phyloP scores from a whole-genome alignment of 2,113 vertebrate genomes.

The Neoarius graeffei region DNA sequence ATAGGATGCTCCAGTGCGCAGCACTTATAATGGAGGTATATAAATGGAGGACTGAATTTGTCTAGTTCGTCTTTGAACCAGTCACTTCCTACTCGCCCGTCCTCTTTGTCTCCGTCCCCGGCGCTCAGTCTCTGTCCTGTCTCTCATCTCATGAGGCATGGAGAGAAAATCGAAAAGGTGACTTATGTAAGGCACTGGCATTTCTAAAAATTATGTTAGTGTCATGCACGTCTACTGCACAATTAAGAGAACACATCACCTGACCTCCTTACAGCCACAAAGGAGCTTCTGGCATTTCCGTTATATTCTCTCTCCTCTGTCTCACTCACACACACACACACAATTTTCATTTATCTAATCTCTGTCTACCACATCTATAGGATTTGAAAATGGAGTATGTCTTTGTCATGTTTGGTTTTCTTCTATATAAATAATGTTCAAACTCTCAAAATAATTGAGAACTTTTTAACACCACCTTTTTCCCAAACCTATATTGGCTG shows the following conservation, averaged over 20 bases:
- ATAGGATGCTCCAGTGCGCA: slow-evolving; percentile 42
- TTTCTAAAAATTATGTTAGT: slow-evolving; percentile 60
- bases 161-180: slow-evolving; percentile 49
- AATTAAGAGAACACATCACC: slow-evolving; percentile 56
- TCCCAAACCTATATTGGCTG: not conserved
- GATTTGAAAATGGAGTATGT: not conserved
- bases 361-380: not conserved
- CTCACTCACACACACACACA: not conserved
- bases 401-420: not conserved
- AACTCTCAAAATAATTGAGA: not conserved
- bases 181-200: slow-evolving; percentile 58
- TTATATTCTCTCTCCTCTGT: not conserved
- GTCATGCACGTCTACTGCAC: slow-evolving; percentile 31
- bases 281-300: slow-evolving; percentile 13
- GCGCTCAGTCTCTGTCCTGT: slow-evolving; percentile 50
- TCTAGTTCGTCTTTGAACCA: not conserved
- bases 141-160: slow-evolving; percentile 49
- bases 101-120: not conserved
- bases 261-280: slow-evolving; percentile 16
- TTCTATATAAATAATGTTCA: not conserved
- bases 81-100: slow-evolving; percentile 3
- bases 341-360: not conserved
- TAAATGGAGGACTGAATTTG: slow-evolving; percentile 17
- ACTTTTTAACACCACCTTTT: not conserved
- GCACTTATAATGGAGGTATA: slow-evolving; percentile 43